phyloP scores from a whole-genome alignment of 92 coral and sea anemone genomes.

The Epizoanthus illoricatus region DNA sequence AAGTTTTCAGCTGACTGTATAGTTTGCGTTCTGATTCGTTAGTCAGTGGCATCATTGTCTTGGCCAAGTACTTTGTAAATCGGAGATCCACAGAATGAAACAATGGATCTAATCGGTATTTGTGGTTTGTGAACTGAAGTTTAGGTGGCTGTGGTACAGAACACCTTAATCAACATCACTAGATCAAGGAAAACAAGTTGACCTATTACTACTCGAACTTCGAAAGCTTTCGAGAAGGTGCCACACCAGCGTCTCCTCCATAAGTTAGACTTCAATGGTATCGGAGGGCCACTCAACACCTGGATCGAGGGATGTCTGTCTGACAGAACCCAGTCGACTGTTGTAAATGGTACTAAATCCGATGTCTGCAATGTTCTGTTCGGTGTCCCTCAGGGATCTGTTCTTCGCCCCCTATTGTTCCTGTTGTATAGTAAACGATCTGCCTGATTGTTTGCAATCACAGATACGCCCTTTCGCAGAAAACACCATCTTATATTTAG shows the following conservation, averaged over 20 bases:
- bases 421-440: background rate
- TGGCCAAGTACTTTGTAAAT: too few relatives aligned
- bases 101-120: too few relatives aligned
- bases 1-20: too few relatives aligned
- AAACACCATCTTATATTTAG: too few relatives aligned
- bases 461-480: background rate
- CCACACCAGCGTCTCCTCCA: background rate
- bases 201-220: background rate
- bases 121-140: too few relatives aligned
- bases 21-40: too few relatives aligned
- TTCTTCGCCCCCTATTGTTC: background rate
- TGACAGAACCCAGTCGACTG: background rate
- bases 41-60: too few relatives aligned
- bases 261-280: background rate
- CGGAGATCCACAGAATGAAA: too few relatives aligned
- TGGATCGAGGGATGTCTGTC: background rate
- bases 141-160: too few relatives aligned
- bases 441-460: background rate
- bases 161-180: background rate
- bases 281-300: background rate
- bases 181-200: background rate
- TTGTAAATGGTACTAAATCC: background rate
- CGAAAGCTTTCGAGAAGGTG: background rate
- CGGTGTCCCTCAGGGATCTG: background rate
- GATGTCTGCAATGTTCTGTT: background rate